These are phyloP conservation scores for Piprites chloris DNA, from an alignment of 2,113 vertebrate genomes.

Conservation along the genomic window DNA sequence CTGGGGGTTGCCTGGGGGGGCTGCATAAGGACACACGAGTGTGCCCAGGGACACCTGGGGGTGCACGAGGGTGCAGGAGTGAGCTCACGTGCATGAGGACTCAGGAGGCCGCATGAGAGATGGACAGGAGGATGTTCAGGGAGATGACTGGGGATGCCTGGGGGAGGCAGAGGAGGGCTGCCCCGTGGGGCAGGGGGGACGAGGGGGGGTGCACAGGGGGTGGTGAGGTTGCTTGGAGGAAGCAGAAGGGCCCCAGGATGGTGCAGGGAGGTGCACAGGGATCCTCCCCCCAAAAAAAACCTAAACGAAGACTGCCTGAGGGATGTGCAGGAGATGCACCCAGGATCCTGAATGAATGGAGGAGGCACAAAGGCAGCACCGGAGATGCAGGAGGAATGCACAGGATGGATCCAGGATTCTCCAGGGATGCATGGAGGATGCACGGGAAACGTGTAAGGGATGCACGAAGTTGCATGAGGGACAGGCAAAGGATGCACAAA, in stretches of 20 bases:
- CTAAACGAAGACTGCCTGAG: not conserved
- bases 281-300: fast-evolving
- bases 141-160: not conserved
- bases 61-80: fast-evolving
- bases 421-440: too few species aligned
- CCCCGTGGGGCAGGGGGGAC: fast-evolving
- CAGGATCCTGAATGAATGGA: not conserved
- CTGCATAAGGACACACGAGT: too few species aligned
- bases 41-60: too few species aligned
- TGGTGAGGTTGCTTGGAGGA: not conserved
- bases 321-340: not conserved
- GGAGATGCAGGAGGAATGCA: too few species aligned
- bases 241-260: not conserved
- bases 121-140: not conserved
- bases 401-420: fast-evolving
- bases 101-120: not conserved
- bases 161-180: not conserved
- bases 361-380: not conserved
- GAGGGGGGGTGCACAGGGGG: not conserved
- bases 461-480: too few species aligned
- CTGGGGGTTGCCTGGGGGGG: too few species aligned
- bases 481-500: not conserved
- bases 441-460: not conserved
- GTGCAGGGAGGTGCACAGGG: not conserved
- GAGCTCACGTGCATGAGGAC: not conserved